Conservation (phyloP, 2,113 vertebrate genomes). For the Indicator indicator region DNA sequence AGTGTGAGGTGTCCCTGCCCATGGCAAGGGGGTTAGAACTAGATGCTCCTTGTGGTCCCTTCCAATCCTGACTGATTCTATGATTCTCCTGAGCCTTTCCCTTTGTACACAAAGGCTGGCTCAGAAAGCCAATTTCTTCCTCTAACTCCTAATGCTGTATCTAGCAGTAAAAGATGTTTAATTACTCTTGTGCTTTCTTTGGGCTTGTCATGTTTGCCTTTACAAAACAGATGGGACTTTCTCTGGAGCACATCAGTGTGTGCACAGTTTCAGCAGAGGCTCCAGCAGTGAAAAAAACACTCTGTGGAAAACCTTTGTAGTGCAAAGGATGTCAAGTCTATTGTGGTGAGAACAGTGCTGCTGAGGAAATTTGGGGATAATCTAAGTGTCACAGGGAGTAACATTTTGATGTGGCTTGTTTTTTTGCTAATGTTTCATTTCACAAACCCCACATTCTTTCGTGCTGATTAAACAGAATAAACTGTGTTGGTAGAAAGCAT, state of each 20-base stretch:
- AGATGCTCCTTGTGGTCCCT: too few species aligned
- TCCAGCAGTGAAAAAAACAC: neutral
- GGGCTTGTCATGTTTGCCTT: neutral
- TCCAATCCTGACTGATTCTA: too few species aligned
- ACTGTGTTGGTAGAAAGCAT: neutral
- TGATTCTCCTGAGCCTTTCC: neutral
- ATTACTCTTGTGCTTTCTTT: neutral
- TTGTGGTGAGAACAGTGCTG: neutral
- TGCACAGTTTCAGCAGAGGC: neutral
- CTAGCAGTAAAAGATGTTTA: neutral
- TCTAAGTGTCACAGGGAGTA: neutral
- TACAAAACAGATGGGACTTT: neutral
- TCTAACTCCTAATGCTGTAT: neutral
- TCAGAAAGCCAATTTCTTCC: neutral
- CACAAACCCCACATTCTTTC: neutral
- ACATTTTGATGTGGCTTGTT: neutral
- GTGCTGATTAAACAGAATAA: neutral
- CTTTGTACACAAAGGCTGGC: neutral
- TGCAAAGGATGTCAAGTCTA: fast-evolving
- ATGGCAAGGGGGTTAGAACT: too few species aligned
- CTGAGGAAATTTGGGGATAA: neutral
- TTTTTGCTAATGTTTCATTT: neutral
- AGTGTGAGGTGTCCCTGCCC: too few species aligned
- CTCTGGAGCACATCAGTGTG: neutral
- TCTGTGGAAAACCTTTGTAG: neutral